These are phyloP conservation scores for Drosophila nigrodunni DNA, from an alignment of 1,140 invertebrate species.

Conservation along the genomic window DNA sequence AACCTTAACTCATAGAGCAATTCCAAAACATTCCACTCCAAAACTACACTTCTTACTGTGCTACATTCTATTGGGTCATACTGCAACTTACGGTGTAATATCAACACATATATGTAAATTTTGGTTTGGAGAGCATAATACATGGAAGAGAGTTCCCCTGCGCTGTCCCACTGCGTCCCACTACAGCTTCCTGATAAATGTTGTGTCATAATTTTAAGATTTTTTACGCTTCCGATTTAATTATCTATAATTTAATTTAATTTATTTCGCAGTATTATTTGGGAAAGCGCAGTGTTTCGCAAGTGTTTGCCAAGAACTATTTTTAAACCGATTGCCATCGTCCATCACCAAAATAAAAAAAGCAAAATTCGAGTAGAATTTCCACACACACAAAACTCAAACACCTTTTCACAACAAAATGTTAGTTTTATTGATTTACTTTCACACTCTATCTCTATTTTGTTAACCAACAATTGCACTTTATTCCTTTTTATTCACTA, in stretches of 20 bases:
- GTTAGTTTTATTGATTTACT: conserved; percentile 62
- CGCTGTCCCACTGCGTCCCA: conserved; percentile 46
- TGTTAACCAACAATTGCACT: conserved; percentile 49
- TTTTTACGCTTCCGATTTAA: conserved; percentile 38
- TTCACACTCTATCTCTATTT: conserved; percentile 13
- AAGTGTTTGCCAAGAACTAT: conserved; percentile 76
- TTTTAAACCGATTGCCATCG: conserved; percentile 62
- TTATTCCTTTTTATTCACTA: conserved; percentile 21
- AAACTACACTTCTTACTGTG: conserved; percentile 35
- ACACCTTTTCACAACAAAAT: conserved; percentile 51
- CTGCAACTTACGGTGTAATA: conserved; percentile 14
- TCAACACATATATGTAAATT: conserved; percentile 5
- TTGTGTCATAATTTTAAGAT: conserved; percentile 44
- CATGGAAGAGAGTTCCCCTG: conserved; percentile 44
- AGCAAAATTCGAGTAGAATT: conserved; percentile 54
- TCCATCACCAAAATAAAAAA: conserved; percentile 56
- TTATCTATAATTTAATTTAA: conserved; percentile 72
- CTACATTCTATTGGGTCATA: conserved; percentile 26
- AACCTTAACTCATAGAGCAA: conserved; percentile 38
- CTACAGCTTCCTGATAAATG: conserved; percentile 38
- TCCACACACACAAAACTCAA: conserved; percentile 47
- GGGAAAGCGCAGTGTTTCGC: conserved; percentile 80
- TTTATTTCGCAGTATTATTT: conserved; percentile 80
- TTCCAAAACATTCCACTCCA: conserved; percentile 37
- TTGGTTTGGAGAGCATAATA: conserved; percentile 42